Conservation (phyloP, 2,797 vertebrate genomes). For the Valencia hispanica region DNA sequence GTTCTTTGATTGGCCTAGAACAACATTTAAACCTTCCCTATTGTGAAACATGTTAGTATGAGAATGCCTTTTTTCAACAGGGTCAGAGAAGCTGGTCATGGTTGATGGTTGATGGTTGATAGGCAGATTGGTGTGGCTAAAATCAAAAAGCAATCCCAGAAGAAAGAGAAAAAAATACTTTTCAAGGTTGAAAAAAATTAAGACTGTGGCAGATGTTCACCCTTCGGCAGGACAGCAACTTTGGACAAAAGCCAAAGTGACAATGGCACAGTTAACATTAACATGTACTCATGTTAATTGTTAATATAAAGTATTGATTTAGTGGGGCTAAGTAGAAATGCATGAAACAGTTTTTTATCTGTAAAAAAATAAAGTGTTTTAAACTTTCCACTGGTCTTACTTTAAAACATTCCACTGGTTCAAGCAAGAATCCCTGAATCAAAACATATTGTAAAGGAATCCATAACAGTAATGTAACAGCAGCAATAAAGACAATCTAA, state of each 20-base stretch:
- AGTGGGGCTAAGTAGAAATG: neutral
- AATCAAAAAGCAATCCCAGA: neutral
- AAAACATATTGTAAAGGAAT: slow-evolving; percentile 60
- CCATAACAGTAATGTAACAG: slow-evolving; percentile 27
- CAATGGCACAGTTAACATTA: neutral
- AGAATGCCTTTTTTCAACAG: too few relatives aligned
- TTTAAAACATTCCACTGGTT: too few relatives aligned
- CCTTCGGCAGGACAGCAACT: neutral
- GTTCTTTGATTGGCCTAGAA: too few relatives aligned
- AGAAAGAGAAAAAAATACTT: too few relatives aligned
- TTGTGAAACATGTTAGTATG: too few relatives aligned
- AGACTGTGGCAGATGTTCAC: neutral
- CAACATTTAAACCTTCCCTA: too few relatives aligned
- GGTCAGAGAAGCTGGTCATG: neutral
- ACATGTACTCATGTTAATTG: neutral
- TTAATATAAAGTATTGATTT: neutral
- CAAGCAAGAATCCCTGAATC: slow-evolving; percentile 48
- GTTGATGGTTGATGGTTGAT: too few relatives aligned
- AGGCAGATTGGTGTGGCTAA: neutral
- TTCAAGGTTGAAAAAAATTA: too few relatives aligned
- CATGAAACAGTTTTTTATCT: neutral
- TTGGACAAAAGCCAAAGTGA: too few relatives aligned
- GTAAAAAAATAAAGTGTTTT: too few relatives aligned
- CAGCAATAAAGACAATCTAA: slow-evolving; percentile 34
- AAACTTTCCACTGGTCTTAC: too few relatives aligned